A percentile compares a stretch with the other conserved stretches of the same genome.
Evolutionary conservation across 2,888 invertebrate species (phyloP).

Genomic region (Melangyna quadrimaculata): DNA sequence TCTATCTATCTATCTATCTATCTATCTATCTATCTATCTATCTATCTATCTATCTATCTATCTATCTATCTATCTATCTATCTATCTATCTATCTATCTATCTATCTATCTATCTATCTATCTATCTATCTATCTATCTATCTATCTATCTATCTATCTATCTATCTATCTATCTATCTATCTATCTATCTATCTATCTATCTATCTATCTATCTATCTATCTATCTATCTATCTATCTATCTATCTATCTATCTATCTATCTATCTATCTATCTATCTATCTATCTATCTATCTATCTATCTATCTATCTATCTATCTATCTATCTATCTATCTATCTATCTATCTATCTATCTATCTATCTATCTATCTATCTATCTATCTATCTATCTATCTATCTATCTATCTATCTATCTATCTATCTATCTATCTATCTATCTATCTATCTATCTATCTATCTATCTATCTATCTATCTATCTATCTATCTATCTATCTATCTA

Average conservation of each 20-base stretch:
- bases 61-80: neutral
- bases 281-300: neutral
- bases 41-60: neutral
- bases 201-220: neutral
- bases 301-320: conserved; percentile 9
- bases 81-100: neutral
- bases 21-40: neutral
- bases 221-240: conserved; percentile 51
- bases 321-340: conserved; percentile 22
- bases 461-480: too few relatives aligned
- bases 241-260: conserved; percentile 51
- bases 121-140: neutral
- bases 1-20: neutral
- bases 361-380: neutral
- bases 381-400: neutral
- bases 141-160: neutral
- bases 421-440: too few relatives aligned
- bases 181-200: neutral
- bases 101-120: neutral
- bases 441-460: too few relatives aligned
- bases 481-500: too few relatives aligned
- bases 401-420: too few relatives aligned
- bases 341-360: conserved; percentile 11
- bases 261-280: neutral
- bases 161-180: neutral